Evolutionary conservation across 2,888 invertebrate species (phyloP).

Genomic region (Chrysolina americana): DNA sequence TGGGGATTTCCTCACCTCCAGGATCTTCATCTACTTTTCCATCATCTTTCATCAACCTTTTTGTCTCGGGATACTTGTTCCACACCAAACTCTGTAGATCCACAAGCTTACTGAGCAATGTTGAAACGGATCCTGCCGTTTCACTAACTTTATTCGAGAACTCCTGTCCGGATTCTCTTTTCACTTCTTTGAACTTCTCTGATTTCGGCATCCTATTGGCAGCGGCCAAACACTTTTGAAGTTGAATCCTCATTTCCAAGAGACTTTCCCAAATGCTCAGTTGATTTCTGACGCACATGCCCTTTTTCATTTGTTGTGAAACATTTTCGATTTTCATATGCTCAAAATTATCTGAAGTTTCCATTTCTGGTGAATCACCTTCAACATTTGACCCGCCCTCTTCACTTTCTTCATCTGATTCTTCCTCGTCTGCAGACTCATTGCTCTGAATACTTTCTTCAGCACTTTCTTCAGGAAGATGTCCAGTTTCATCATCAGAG

Average conservation of each 20-base stretch:
- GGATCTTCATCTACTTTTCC: conserved; percentile 58
- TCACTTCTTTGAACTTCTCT: conserved; percentile 71
- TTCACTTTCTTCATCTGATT: conserved; percentile 66
- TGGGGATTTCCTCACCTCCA: conserved; percentile 78
- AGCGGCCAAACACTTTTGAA: conserved; percentile 84
- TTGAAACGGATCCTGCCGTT: conserved; percentile 73
- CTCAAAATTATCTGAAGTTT: conserved; percentile 68
- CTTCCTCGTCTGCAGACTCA: conserved; percentile 51
- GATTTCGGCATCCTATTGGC: conserved; percentile 86
- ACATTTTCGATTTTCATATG: conserved; percentile 73
- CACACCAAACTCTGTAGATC: conserved; percentile 75
- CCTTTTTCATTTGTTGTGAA: conserved; percentile 77
- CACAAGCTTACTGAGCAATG: conserved; percentile 77
- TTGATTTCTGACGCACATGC: conserved; percentile 79
- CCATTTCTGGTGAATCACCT: conserved; percentile 47
- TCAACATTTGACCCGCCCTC: conserved; percentile 55
- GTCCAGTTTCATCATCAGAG: conserved; percentile 51
- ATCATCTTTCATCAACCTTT: conserved; percentile 68
- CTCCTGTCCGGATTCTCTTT: conserved; percentile 65
- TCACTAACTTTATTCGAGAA: conserved; percentile 72
- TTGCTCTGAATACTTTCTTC: conserved; percentile 14
- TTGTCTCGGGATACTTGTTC: conserved; percentile 80
- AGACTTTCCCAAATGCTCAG: conserved; percentile 87
- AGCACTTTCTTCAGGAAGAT: conserved; percentile 31
- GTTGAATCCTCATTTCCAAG: conserved; percentile 87